phyloP scores from a whole-genome alignment of 2,888 invertebrate species.

The Lithosia quadra region DNA sequence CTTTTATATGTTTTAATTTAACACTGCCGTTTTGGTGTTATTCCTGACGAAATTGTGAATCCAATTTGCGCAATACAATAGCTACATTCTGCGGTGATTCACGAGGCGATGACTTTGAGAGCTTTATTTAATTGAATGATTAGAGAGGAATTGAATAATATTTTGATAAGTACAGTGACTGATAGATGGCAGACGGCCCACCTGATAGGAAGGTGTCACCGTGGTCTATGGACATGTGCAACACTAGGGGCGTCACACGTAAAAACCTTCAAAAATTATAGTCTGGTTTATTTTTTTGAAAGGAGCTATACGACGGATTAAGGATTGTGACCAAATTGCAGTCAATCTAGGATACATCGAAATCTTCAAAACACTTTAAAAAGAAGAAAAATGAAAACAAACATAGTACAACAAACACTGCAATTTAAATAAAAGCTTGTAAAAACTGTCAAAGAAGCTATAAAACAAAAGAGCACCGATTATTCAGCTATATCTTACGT shows the following conservation, averaged over 20 bases:
- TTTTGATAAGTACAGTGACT: not conserved
- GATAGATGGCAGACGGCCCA: too few relatives aligned
- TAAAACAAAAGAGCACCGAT: not conserved
- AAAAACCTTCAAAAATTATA: too few relatives aligned
- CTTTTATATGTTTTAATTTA: slow-evolving; percentile 31
- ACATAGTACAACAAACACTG: not conserved
- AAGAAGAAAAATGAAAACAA: not conserved
- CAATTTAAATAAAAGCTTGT: not conserved
- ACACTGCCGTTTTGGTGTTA: slow-evolving; percentile 11
- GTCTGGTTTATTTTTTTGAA: too few relatives aligned
- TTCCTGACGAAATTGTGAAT: slow-evolving; percentile 1
- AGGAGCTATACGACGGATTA: too few relatives aligned
- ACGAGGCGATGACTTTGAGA: not conserved
- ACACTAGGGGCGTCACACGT: too few relatives aligned
- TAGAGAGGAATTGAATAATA: not conserved
- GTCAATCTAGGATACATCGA: too few relatives aligned
- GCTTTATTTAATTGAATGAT: not conserved
- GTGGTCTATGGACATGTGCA: too few relatives aligned
- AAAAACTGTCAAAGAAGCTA: not conserved
- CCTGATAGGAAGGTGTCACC: too few relatives aligned
- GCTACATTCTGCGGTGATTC: not conserved
- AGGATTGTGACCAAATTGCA: too few relatives aligned
- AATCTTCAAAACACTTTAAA: too few relatives aligned
- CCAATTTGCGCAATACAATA: not conserved
- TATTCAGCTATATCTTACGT: not conserved